Evolutionary conservation across 2,797 vertebrate genomes (phyloP).

Genomic region (Pseudomugil gertrudae): DNA sequence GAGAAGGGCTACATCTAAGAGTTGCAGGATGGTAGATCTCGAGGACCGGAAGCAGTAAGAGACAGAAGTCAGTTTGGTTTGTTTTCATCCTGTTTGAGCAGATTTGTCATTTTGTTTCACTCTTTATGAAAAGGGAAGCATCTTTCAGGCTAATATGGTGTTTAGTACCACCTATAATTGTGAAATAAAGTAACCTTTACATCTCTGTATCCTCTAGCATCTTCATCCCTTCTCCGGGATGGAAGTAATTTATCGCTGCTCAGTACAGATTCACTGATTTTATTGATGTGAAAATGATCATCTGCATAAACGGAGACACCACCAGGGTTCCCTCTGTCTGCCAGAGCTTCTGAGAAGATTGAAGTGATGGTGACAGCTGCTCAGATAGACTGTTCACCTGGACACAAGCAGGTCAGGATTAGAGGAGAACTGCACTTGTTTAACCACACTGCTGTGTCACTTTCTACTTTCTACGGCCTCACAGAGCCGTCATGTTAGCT

Average conservation of each 20-base stretch:
- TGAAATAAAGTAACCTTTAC: neutral
- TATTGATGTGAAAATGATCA: slow-evolving; percentile 22
- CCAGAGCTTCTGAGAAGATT: slow-evolving; percentile 26
- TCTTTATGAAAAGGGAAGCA: no score
- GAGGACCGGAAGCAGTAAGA: no score
- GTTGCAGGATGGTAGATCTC: no score
- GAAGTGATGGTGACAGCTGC: slow-evolving; percentile 15
- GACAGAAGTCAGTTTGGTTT: no score
- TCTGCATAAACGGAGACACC: slow-evolving; percentile 21
- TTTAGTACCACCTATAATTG: no score
- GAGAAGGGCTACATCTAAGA: no score
- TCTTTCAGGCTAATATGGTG: no score
- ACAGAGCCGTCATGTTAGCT: slow-evolving; percentile 17
- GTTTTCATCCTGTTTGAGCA: no score
- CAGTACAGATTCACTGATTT: slow-evolving; percentile 15
- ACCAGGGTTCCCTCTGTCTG: slow-evolving; percentile 20
- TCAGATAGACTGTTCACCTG: slow-evolving; percentile 32
- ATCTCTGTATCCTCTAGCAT: neutral
- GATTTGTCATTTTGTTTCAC: no score
- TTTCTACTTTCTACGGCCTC: slow-evolving; percentile 11
- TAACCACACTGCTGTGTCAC: slow-evolving; percentile 4
- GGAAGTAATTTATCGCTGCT: neutral
- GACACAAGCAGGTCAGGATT: slow-evolving; percentile 18
- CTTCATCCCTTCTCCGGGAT: neutral
- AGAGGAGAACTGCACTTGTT: slow-evolving; percentile 33